A percentile compares a stretch with the other conserved stretches of the same genome.
These are phyloP conservation scores for Acomys russatus DNA, from an alignment of 2,797 vertebrate genomes.

Conservation along the genomic window DNA sequence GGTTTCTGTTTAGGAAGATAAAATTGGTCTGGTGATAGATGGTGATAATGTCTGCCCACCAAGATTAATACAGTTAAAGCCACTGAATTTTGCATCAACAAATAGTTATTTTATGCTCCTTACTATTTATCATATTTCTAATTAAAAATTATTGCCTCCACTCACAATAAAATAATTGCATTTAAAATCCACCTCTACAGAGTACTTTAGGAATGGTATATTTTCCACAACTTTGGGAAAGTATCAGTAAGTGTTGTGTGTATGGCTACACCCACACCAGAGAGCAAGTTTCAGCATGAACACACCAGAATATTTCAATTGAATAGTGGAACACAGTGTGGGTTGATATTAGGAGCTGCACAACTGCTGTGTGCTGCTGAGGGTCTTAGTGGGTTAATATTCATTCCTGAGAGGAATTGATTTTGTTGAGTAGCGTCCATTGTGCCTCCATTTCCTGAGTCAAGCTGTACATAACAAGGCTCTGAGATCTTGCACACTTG, in stretches of 20 bases:
- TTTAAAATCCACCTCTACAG: constrained; percentile 1
- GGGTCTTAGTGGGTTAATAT: neutral
- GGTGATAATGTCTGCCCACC: neutral
- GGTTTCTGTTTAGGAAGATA: constrained; percentile 26
- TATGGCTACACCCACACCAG: neutral
- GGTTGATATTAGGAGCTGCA: neutral
- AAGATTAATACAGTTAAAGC: neutral
- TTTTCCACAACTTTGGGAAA: neutral
- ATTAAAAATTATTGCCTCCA: neutral
- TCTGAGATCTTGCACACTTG: constrained; percentile 17
- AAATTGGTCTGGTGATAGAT: neutral
- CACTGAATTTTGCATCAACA: neutral
- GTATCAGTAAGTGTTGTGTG: neutral
- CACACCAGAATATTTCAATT: neutral
- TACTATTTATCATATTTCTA: neutral
- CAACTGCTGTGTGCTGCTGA: neutral
- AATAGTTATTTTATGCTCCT: neutral
- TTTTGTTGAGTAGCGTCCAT: constrained; percentile 15
- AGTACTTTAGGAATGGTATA: neutral
- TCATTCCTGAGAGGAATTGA: neutral
- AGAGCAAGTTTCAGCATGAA: neutral
- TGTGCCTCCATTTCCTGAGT: constrained; percentile 58
- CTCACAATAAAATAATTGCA: neutral
- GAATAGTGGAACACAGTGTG: neutral
- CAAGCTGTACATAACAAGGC: constrained; percentile 17